Base-by-base conservation (phyloP, 2,888 invertebrate genomes). In the Protonemura montana region DNA sequence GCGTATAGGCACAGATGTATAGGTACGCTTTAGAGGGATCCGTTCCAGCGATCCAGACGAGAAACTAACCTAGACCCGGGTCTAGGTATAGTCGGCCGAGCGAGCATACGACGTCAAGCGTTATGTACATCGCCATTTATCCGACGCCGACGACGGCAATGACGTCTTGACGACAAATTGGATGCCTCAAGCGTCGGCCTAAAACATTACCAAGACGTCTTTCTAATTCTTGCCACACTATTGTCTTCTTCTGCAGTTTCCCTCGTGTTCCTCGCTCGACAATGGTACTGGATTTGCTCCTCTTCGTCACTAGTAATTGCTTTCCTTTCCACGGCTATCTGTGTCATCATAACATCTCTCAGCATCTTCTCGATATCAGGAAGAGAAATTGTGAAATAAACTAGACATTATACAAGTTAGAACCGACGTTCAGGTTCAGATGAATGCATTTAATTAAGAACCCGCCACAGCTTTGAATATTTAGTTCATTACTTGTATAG, bases 151-250 rank as follows among this genome's bases (percentile, higher is more conserved):
- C 29, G 81, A 5, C 30, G 28, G 21, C n/a, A n/a, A 81, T 81
- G 81, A 81, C 81, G 81, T 81, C 81, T 81, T 81, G 81, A 28
- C 81, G 81, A 81, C 81, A 81, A 81, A 81, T 81, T 81, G 81
- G 30, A 81, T 30, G 81, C 81, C 81, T 13, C 28, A 27, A 81
- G 81, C 81, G 59, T 7, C 59, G 59, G 59, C 59, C 59, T 59
- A 27, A 81, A 28, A 28, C 81, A 81, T 30, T 81, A 81, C 30
- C 30, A 81, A 16, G 27, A 30, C 81, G n/a, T 81, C 28, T 29
- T 78, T 81, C 81, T 81, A 81, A 81, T 81, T 30, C 30, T 30
- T 27, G 81, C 59, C 59, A 21, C 59, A 59, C 59, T 21, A 59
- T 59, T 59, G 59, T 59, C 59, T 59, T 59, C 59, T 59, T 21